Conservation (phyloP, 2,113 vertebrate genomes). For the Malurus melanocephalus region DNA sequence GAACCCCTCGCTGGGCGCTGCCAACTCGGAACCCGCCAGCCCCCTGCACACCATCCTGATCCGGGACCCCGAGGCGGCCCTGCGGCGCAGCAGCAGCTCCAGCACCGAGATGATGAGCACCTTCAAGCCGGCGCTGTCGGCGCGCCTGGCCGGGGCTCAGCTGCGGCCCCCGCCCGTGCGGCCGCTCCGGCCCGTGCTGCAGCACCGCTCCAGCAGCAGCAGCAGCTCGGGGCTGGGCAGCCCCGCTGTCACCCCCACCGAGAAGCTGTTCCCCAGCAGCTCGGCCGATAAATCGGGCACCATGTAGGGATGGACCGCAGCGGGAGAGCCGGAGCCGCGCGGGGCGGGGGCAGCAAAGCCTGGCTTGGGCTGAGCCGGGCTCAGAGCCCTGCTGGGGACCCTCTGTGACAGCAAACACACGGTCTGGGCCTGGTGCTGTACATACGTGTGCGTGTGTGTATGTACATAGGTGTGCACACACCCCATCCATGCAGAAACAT, state of each 20-base stretch:
- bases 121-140: conserved; percentile 90
- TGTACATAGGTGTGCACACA: neutral
- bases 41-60: conserved; percentile 96
- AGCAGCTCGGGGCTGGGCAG: conserved; percentile 93
- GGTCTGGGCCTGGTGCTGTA: neutral
- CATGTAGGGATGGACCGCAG: conserved; percentile 72
- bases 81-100: conserved; percentile 93
- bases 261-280: conserved; percentile 90
- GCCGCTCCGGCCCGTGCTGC: conserved; percentile 79
- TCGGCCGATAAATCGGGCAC: conserved; percentile 88
- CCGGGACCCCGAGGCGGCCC: conserved; percentile 91
- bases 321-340: neutral
- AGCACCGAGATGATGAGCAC: conserved; percentile 95
- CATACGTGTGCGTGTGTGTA: neutral
- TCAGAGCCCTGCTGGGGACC: neutral
- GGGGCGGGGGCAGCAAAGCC: neutral
- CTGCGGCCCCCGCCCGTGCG: conserved; percentile 88
- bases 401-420: neutral
- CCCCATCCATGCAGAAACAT: neutral
- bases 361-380: neutral
- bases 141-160: conserved; percentile 87
- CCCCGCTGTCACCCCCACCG: conserved; percentile 91
- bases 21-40: conserved; percentile 90
- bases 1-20: conserved; percentile 74
- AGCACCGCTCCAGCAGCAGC: conserved; percentile 94